These are phyloP conservation scores for Chloroceryle inda DNA, from an alignment of 2,797 vertebrate species.

Conservation along the genomic window DNA sequence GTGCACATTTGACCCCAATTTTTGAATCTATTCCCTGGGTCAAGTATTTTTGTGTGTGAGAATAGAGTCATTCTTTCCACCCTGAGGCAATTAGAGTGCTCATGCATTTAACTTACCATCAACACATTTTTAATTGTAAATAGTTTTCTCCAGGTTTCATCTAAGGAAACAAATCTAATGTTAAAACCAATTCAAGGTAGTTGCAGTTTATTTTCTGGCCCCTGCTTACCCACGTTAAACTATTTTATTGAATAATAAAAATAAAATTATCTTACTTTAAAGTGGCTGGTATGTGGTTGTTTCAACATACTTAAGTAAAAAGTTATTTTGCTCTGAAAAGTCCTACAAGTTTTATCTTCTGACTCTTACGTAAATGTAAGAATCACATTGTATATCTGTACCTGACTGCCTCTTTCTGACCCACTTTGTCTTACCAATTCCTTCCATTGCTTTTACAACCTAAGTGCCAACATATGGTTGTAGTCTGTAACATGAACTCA, in stretches of 20 bases:
- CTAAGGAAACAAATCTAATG: neutral
- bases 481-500: slow-evolving; percentile 70
- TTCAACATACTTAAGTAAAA: neutral
- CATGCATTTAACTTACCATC: slow-evolving; percentile 7
- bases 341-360: neutral
- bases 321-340: neutral
- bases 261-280: neutral
- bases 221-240: neutral
- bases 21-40: slow-evolving; percentile 59
- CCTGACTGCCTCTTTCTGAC: neutral
- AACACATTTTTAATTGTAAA: slow-evolving; percentile 20
- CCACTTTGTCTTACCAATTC: neutral
- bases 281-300: neutral
- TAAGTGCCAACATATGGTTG: slow-evolving; percentile 66
- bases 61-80: slow-evolving; percentile 21
- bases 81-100: slow-evolving; percentile 29
- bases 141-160: slow-evolving; percentile 13
- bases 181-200: neutral
- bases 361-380: neutral
- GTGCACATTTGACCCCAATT: slow-evolving; percentile 64
- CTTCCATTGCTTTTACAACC: neutral
- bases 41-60: slow-evolving; percentile 41
- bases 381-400: neutral
- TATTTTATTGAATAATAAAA: neutral
- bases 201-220: neutral